Evolutionary conservation across 2,888 invertebrate genomes (phyloP).

Genomic region (Dioctria linearis): DNA sequence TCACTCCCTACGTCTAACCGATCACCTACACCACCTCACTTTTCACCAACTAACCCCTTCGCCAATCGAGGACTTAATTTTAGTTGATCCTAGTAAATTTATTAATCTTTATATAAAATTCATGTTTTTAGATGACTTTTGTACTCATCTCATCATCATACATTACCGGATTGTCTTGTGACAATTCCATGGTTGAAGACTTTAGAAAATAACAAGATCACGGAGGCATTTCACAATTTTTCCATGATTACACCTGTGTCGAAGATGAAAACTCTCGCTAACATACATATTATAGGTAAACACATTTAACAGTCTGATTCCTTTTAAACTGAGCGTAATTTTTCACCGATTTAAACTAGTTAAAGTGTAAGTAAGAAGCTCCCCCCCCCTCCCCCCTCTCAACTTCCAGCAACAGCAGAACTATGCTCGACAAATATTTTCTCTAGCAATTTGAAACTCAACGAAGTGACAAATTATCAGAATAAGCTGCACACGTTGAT

Average conservation of each 20-base stretch:
- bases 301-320: constrained; percentile 14
- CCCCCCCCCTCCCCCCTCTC: too few species aligned
- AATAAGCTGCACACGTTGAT: background rate
- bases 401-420: too few species aligned
- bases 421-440: background rate
- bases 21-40: too few species aligned
- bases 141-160: too few species aligned
- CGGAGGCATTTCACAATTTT: background rate
- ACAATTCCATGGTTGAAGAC: background rate
- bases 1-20: too few species aligned
- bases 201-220: background rate
- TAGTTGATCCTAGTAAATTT: too few species aligned
- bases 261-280: constrained; percentile 12
- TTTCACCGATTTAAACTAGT: background rate
- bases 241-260: background rate
- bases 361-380: too few species aligned
- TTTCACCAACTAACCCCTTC: too few species aligned
- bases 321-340: background rate
- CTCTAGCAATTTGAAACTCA: background rate
- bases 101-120: too few species aligned
- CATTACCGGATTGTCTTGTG: too few species aligned
- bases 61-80: too few species aligned
- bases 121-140: too few species aligned
- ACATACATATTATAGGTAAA: background rate
- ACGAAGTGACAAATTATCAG: constrained; percentile 3